Evolutionary conservation across 2,797 vertebrate genomes (phyloP), one percentile per base, ranked within the genome.

Genomic region (Coracias cyanogaster): DNA sequence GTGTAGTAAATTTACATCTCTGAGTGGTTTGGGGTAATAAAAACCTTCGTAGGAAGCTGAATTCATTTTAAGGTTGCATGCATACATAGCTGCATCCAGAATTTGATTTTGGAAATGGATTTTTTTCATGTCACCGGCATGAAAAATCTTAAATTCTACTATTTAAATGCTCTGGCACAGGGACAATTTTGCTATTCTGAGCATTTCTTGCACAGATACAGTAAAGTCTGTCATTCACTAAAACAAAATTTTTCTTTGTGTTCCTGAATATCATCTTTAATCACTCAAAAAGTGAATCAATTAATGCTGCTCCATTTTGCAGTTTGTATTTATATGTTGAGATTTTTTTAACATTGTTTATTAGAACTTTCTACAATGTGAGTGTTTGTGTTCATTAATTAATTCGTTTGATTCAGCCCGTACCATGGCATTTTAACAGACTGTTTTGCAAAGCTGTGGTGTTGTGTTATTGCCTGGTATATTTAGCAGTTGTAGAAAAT

Each of bases 1-100:
- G 41, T 67, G 45, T n/a, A 73, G 65, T 43, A 78, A 87, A 94
- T 94, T 86, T 90, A 78, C 52, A 88, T 86, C n/a, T 93, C 80
- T 83, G n/a, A 71, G 80, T 74, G 51, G 28, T 65, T 84, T 88
- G 43, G 14, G 20, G 18, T 76, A 66, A 77, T 41, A 57, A 72
- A 89, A 70, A 43, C 51, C 39, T 87, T 92, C 28, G 16, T 37
- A 60, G 52, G 61, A 94, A 89, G 13, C 19, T 73, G 67, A 62
- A 62, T 61, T 15, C 45, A 37, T 60, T 91, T 74, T 51, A 78
- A 72, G n/a, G 71, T 65, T 35, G 21, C 29, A 69, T 24, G 12
- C 7, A 67, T 43, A 72, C 21, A 19, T 55, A 81, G 54, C 41
- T 72, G 24, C 12, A 55, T 39, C 35, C 43, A 85, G 24, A 82